Evolutionary conservation across 2,113 vertebrate genomes (phyloP), one percentile per base, ranked within the genome.

Genomic region (Amia ocellicauda): DNA sequence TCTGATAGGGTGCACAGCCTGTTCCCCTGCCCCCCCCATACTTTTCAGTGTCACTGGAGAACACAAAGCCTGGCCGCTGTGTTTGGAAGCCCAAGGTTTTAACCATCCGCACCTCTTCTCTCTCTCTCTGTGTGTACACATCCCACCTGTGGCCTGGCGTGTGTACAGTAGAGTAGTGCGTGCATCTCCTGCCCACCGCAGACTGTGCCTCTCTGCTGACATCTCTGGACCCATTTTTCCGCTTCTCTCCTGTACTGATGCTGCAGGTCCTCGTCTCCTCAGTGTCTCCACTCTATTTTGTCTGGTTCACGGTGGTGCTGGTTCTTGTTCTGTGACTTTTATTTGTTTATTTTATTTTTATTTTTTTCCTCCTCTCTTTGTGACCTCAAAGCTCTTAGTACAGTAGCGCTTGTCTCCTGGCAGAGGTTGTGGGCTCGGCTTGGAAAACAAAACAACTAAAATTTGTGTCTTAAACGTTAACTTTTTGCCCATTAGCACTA

Each of bases 81-180:
- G 53, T 1, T 77, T 81, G 83, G 77, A 85, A 80, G 77, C 74
- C 76, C 76, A 62, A 68, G 69, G 73, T 70, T 74, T 57, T 83
- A 86, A 88, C 84, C 82, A 83, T 90, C 81, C 73, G 63, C 74
- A 80, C 77, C 72, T 62, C 66, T 49, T 40, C 14, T 49, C 24
- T 57, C 49, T 67, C 60, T 67, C 41, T 67, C 72, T 72, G 58
- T 59, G 40, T 75, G 73, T 45, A 78, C 83, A 80, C 86, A 71
- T 70, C 79, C 77, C 75, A 61, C 80, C 74, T 85, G 70, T 67
- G 85, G 82, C 76, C 82, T 77, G 78, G 72, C 86, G 75, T 86
- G 66, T 78, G 82, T 78, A 54, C 60, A 74, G 76, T 89, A 86
- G 84, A 85, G 52, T 86, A 86, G 85, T 80, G 41, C 72, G 77